Conservation (phyloP, 2,888 invertebrate genomes). For the Silvanus unidentatus region DNA sequence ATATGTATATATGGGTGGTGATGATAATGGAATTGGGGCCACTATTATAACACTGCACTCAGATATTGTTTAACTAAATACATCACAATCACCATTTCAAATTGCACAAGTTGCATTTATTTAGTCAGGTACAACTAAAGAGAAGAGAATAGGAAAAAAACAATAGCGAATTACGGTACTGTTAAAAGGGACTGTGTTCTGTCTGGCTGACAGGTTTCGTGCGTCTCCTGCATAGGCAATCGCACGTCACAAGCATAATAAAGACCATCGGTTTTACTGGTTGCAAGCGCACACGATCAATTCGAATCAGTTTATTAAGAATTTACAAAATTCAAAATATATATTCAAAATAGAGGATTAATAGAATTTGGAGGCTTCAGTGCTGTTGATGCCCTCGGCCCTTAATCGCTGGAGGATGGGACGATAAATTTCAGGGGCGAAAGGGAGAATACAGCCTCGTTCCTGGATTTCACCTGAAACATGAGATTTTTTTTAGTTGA, state of each 20-base stretch:
- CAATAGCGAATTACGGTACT: slow-evolving; percentile 40
- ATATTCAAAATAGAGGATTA: slow-evolving; percentile 17
- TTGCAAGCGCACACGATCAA: background rate
- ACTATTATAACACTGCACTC: slow-evolving; percentile 30
- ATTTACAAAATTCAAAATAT: too few relatives aligned
- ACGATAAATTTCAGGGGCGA: slow-evolving; percentile 86
- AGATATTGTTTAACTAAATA: slow-evolving; percentile 22
- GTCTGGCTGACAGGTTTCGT: slow-evolving; percentile 27
- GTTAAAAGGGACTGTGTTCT: slow-evolving; percentile 18
- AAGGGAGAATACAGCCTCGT: slow-evolving; percentile 87
- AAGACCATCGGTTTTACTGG: background rate
- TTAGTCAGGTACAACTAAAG: slow-evolving; percentile 5
- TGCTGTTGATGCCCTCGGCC: slow-evolving; percentile 73
- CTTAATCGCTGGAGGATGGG: slow-evolving; percentile 84
- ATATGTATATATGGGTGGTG: slow-evolving; percentile 5
- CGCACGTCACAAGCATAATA: background rate
- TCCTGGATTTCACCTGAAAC: slow-evolving; percentile 90
- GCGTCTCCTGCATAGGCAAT: slow-evolving; percentile 5
- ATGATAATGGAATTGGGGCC: slow-evolving; percentile 12
- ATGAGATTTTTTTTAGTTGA: slow-evolving; percentile 13
- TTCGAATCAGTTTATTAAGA: background rate
- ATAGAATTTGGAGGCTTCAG: slow-evolving; percentile 57
- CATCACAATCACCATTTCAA: slow-evolving; percentile 36
- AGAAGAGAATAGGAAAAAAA: slow-evolving; percentile 27
- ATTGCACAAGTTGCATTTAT: slow-evolving; percentile 17